Percentiles rank a stretch among this genome's conserved stretches.
These are phyloP conservation scores for Heliothis peltigera DNA, from an alignment of 2,888 invertebrate genomes.

Conservation along the genomic window DNA sequence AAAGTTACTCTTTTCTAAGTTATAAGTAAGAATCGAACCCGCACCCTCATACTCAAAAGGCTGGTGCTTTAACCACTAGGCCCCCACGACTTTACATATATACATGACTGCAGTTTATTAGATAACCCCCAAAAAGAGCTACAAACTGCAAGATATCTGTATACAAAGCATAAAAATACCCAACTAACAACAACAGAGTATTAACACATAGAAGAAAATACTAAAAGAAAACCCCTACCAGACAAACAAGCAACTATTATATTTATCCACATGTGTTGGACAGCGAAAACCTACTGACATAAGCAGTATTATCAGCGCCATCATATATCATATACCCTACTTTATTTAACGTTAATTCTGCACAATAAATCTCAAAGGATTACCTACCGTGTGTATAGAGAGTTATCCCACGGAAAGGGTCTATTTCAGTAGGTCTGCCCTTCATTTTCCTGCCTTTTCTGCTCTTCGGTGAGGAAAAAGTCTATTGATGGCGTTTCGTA, in stretches of 20 bases:
- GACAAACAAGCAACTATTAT: constrained; percentile 16
- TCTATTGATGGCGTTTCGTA: not conserved
- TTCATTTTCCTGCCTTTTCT: constrained; percentile 29
- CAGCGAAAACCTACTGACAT: constrained; percentile 17
- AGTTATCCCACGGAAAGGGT: constrained; percentile 58
- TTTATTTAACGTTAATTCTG: constrained; percentile 58
- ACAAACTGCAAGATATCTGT: too few species aligned
- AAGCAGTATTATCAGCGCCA: constrained; percentile 41
- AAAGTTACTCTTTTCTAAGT: too few species aligned
- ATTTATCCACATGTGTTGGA: constrained; percentile 23
- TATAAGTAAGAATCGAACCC: too few species aligned
- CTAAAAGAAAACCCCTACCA: not conserved
- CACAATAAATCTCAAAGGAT: constrained; percentile 57
- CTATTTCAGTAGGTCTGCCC: constrained; percentile 30
- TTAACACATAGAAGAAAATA: too few species aligned
- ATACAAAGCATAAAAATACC: too few species aligned
- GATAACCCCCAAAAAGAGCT: too few species aligned
- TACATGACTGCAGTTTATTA: too few species aligned
- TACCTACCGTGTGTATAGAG: constrained; percentile 45
- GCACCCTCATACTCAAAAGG: too few species aligned
- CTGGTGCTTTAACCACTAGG: too few species aligned
- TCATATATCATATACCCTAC: constrained; percentile 47
- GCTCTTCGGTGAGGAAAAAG: not conserved
- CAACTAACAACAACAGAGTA: too few species aligned
- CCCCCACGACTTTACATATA: too few species aligned